A percentile compares a stretch with the other conserved stretches of the same genome.
phyloP scores from a whole-genome alignment of 1,140 invertebrate genomes.

The Drosophila ercepeae region DNA sequence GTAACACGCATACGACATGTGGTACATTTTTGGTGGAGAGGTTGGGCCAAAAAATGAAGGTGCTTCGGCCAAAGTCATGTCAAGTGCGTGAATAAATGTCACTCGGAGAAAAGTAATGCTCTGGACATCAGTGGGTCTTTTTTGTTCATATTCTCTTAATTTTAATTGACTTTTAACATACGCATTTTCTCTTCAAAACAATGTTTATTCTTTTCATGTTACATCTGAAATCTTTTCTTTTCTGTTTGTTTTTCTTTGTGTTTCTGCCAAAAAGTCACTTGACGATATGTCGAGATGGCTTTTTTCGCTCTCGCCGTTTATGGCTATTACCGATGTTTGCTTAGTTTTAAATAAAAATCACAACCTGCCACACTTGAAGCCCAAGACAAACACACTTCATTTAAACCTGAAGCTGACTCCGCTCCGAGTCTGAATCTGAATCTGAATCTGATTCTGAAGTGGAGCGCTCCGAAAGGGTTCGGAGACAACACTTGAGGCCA shows the following conservation, averaged over 20 bases:
- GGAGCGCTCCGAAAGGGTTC: slow-evolving; percentile 47
- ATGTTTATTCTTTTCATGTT: too few species aligned
- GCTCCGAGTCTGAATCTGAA: background rate
- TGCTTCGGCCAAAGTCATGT: slow-evolving; percentile 35
- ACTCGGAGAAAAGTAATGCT: slow-evolving; percentile 9
- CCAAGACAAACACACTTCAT: slow-evolving; percentile 73
- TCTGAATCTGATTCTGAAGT: slow-evolving; percentile 4
- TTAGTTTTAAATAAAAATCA: slow-evolving; percentile 75
- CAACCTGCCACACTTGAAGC: slow-evolving; percentile 77
- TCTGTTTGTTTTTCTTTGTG: background rate
- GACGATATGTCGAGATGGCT: too few species aligned
- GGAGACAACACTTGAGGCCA: slow-evolving; percentile 67
- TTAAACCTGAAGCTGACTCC: slow-evolving; percentile 48
- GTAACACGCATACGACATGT: slow-evolving; percentile 78
- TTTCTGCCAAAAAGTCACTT: background rate
- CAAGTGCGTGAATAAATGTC: slow-evolving; percentile 74
- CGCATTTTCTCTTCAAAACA: too few species aligned
- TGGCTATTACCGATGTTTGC: slow-evolving; percentile 42
- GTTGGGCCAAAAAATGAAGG: too few species aligned
- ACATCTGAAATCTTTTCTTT: background rate
- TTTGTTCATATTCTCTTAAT: too few species aligned
- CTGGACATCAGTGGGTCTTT: background rate
- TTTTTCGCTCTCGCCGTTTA: slow-evolving; percentile 13
- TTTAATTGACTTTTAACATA: background rate
- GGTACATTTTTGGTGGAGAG: slow-evolving; percentile 8